Conservation (phyloP, 2,113 vertebrate species). For the Caracal caracal region DNA sequence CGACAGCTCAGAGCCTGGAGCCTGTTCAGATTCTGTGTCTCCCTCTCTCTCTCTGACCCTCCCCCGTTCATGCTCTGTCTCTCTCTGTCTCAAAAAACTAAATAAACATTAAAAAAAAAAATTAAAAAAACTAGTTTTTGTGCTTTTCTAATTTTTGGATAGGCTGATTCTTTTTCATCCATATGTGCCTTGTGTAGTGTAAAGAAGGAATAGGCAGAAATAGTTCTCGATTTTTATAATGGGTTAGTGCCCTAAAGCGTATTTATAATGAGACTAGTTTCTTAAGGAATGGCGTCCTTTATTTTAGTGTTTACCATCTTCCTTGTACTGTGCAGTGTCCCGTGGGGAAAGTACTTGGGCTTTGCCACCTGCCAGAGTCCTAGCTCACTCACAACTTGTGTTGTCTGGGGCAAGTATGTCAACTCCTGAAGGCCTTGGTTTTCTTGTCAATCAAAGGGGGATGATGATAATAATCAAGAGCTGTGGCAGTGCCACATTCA, state of each 20-base stretch:
- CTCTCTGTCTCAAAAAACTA: too few relatives aligned
- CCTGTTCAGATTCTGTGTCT: too few relatives aligned
- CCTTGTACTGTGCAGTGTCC: fast-evolving
- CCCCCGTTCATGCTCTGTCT: too few relatives aligned
- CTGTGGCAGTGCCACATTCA: background rate
- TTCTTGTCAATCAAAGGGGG: background rate
- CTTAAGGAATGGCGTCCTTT: background rate
- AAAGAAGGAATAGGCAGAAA: background rate
- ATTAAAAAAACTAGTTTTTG: background rate
- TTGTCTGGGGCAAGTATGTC: background rate
- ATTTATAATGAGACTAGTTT: background rate
- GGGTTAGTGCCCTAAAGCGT: background rate
- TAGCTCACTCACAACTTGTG: background rate
- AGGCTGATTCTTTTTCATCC: constrained; percentile 13
- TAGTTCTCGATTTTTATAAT: constrained; percentile 23
- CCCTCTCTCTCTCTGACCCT: too few relatives aligned
- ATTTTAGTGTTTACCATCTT: background rate
- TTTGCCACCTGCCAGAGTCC: background rate
- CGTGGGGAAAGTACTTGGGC: background rate
- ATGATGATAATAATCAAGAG: background rate
- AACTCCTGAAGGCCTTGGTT: background rate
- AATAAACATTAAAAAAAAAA: too few relatives aligned
- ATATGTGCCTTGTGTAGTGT: background rate
- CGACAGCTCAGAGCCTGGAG: too few relatives aligned
- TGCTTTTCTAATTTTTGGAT: constrained; percentile 1